Conservation (phyloP, 2,888 invertebrate species). For the Physocephala rufipes region DNA sequence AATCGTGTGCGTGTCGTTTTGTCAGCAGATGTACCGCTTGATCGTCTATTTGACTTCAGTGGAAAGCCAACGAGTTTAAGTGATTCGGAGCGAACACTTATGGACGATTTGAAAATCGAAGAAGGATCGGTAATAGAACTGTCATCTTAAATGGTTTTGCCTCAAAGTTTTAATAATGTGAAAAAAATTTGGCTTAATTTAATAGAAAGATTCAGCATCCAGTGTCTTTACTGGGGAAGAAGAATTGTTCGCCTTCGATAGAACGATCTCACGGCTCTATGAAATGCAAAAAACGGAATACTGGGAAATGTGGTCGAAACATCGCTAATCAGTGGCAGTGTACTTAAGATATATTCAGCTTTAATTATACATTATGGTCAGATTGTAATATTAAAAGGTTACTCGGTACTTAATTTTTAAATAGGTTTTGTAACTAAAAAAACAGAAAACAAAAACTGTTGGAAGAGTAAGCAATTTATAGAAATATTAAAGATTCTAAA, state of each 20-base stretch:
- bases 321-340: slow-evolving; percentile 50
- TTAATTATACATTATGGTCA: too few relatives aligned
- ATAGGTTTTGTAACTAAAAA: too few relatives aligned
- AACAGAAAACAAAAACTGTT: too few relatives aligned
- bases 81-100: slow-evolving; percentile 85
- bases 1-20: slow-evolving; percentile 87
- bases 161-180: not conserved
- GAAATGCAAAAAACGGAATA: slow-evolving; percentile 98
- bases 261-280: slow-evolving; percentile 89
- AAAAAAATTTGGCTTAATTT: slow-evolving; percentile 17
- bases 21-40: slow-evolving; percentile 81
- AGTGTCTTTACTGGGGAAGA: slow-evolving; percentile 98
- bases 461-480: too few relatives aligned
- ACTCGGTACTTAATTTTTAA: too few relatives aligned
- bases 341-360: too few relatives aligned
- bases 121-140: slow-evolving; percentile 80
- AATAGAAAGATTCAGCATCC: slow-evolving; percentile 78
- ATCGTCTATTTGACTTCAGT: slow-evolving; percentile 73
- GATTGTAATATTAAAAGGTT: too few relatives aligned
- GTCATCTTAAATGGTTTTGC: too few relatives aligned
- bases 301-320: slow-evolving; percentile 84
- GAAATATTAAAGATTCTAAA: too few relatives aligned
- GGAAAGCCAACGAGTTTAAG: slow-evolving; percentile 66
- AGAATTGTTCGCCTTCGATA: slow-evolving; percentile 95
- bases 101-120: slow-evolving; percentile 93